These are phyloP conservation scores for Gallinago paraguaiae DNA, from an alignment of 2,113 vertebrate species.

Conservation along the genomic window DNA sequence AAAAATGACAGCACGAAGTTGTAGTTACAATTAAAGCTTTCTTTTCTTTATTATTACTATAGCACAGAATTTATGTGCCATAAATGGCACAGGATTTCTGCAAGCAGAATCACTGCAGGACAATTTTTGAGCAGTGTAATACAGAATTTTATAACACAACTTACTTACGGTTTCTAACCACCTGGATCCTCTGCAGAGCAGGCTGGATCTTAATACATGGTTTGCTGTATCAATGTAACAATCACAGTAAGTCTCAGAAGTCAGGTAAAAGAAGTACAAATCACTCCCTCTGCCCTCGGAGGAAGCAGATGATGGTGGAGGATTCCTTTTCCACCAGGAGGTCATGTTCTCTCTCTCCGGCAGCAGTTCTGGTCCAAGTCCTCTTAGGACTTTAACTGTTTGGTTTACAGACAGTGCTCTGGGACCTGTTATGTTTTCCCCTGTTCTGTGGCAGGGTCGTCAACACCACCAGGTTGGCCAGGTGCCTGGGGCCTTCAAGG, in stretches of 20 bases:
- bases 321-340: too few relatives aligned
- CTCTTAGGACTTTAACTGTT: background rate
- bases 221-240: background rate
- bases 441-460: rapidly evolving
- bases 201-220: background rate
- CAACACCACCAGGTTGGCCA: rapidly evolving
- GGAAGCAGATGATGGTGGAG: background rate
- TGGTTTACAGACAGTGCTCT: background rate
- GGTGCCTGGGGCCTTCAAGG: too few relatives aligned
- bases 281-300: background rate
- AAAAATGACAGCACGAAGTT: background rate
- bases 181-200: background rate
- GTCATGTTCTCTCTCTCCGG: background rate
- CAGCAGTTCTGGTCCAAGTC: too few relatives aligned
- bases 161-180: background rate
- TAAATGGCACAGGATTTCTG: too few relatives aligned
- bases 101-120: background rate
- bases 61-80: background rate
- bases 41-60: background rate
- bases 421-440: background rate
- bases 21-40: background rate
- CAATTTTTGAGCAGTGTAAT: background rate
- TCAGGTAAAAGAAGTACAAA: rapidly evolving
- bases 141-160: background rate
- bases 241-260: background rate